A percentile compares a stretch with the other conserved stretches of the same genome.
Conservation (phyloP, 2,113 vertebrate genomes). For the Tragelaphus scriptus region DNA sequence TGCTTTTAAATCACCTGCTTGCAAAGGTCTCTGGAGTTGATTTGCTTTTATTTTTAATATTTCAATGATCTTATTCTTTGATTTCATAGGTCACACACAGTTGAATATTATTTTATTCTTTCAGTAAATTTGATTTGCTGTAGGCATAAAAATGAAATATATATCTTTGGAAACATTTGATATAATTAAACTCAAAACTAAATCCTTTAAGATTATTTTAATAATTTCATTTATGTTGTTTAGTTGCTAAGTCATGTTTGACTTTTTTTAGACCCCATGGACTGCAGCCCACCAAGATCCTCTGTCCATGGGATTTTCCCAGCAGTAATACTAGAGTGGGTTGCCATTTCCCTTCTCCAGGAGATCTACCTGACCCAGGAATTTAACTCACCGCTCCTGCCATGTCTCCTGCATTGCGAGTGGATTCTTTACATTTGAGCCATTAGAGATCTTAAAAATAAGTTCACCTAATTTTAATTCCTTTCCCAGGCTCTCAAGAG, state of each 20-base stretch:
- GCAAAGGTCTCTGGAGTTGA: not conserved
- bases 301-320: not conserved
- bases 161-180: not conserved
- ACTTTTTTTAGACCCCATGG: not conserved
- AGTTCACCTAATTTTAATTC: not conserved
- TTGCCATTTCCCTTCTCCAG: not conserved
- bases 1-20: not conserved
- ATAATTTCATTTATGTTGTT: not conserved
- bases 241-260: not conserved
- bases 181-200: not conserved
- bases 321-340: not conserved
- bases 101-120: not conserved
- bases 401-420: not conserved
- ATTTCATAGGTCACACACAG: not conserved
- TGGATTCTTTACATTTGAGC: not conserved
- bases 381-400: rapidly evolving
- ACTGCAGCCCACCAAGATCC: not conserved
- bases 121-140: not conserved
- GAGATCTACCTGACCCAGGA: not conserved
- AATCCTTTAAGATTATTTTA: not conserved
- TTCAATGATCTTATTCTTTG: not conserved
- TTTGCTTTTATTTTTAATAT: not conserved
- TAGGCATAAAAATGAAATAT: not conserved
- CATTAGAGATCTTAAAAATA: not conserved
- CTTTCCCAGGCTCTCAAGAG: not conserved